Conservation (phyloP, 2,888 invertebrate species). For the Ennomos erosarius region DNA sequence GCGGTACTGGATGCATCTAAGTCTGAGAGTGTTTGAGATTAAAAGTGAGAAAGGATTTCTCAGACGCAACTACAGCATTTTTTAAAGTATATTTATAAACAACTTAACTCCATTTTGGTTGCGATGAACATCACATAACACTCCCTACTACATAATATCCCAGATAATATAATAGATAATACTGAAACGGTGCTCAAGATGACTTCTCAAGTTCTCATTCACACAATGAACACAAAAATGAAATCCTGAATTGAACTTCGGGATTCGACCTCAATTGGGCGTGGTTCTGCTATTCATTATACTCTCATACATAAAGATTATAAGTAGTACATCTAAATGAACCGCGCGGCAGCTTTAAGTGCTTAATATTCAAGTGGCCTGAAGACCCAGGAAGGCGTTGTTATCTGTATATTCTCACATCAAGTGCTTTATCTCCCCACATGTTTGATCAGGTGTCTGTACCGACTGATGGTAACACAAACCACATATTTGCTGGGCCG, state of each 20-base stretch:
- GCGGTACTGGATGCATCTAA: conserved; percentile 35
- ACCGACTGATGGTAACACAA: conserved; percentile 57
- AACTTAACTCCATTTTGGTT: too few species aligned
- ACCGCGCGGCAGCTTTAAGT: conserved; percentile 22
- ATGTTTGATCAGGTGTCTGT: conserved; percentile 82
- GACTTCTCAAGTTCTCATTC: too few species aligned
- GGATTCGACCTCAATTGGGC: too few species aligned
- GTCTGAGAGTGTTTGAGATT: conserved; percentile 16
- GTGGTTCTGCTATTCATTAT: too few species aligned
- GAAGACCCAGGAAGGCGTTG: conserved; percentile 65
- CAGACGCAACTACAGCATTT: conserved; percentile 8
- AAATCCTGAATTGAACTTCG: too few species aligned
- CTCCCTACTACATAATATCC: too few species aligned
- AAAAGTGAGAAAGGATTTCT: conserved; percentile 21
- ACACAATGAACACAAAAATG: too few species aligned
- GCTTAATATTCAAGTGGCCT: conserved; percentile 59
- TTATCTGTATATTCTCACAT: conserved; percentile 77
- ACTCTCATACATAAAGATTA: too few species aligned
- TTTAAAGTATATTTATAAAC: background rate
- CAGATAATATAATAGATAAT: too few species aligned
- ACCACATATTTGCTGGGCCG: conserved; percentile 57
- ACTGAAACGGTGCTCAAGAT: too few species aligned
- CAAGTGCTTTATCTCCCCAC: conserved; percentile 82
- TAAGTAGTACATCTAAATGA: background rate
- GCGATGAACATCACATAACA: too few species aligned